Evolutionary conservation across 2,888 invertebrate species (phyloP), one percentile per base, ranked within the genome.

Genomic region (Spisula solida): DNA sequence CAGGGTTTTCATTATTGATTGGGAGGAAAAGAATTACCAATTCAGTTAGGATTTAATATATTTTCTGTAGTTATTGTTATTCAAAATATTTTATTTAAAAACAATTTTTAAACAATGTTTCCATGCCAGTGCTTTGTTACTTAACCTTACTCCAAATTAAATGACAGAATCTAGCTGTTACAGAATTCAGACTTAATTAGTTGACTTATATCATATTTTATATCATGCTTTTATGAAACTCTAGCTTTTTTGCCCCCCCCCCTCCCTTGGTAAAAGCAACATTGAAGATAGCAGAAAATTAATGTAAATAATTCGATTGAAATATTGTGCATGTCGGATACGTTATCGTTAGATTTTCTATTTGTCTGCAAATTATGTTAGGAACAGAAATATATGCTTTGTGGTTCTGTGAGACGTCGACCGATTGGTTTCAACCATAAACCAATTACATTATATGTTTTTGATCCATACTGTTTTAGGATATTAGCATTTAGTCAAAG

Each of bases 281-380:
- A 75, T 75, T 75, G 18, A 18, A 75, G 75, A 75, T 75, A 75
- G 75, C 12, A 31, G 75, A 31, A 34, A 75, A 75, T 75, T 75
- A 34, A 75, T 75, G 75, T 75, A 75, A 75, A 75, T 75, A 75
- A 75, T 75, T 75, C 18, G 31, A 18, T 75, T 75, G 75, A 75
- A 75, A 34, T 31, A 75, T 75, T 34, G 75, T 75, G 75, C 75
- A 75, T 75, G 75, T 75, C 75, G 31, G 75, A 34, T 16, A 31
- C 75, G 31, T 75, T 25, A 75, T 66, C 75, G 31, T 75, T 75
- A 34, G 75, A 31, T 75, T 75, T 75, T 31, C 31, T 31, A 31
- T 75, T 75, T 34, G 75, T 75, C 75, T 75, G 75, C 75, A 34
- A 34, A 75, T 75, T 75, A 31, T 18, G 34, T 75, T 75, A 31